These are phyloP conservation scores for Cremastinae sp. DNA, from an alignment of 2,888 invertebrate species.

Conservation along the genomic window DNA sequence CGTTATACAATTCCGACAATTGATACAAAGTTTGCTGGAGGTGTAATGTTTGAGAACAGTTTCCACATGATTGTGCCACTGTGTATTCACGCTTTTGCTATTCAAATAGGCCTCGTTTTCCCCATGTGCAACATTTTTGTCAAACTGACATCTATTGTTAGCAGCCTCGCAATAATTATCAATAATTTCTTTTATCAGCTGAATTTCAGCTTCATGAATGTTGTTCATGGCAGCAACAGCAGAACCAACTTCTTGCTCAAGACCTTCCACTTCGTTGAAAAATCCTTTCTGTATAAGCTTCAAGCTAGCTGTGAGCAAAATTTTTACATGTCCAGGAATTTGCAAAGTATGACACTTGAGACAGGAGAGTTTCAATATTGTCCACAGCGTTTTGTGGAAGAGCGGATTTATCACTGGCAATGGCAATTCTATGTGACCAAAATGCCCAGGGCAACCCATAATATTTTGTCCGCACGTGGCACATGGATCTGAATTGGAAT, in stretches of 20 bases:
- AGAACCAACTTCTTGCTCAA: slow-evolving; percentile 80
- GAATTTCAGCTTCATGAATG: slow-evolving; percentile 74
- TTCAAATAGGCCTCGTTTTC: slow-evolving; percentile 75
- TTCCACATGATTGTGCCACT: slow-evolving; percentile 80
- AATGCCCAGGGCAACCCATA: slow-evolving; percentile 92
- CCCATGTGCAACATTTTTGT: slow-evolving; percentile 74
- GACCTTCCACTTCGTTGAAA: slow-evolving; percentile 86
- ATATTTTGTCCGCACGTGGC: slow-evolving; percentile 88
- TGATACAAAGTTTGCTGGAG: slow-evolving; percentile 81
- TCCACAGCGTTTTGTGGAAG: slow-evolving; percentile 88
- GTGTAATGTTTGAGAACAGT: slow-evolving; percentile 81
- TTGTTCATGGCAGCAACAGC: slow-evolving; percentile 66
- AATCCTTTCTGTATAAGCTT: slow-evolving; percentile 88
- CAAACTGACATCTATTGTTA: slow-evolving; percentile 62
- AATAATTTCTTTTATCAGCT: slow-evolving; percentile 80
- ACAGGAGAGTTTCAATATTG: slow-evolving; percentile 86
- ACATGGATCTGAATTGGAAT: slow-evolving; percentile 87
- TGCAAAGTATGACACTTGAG: slow-evolving; percentile 87
- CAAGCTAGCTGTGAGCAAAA: slow-evolving; percentile 85
- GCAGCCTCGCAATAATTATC: slow-evolving; percentile 79
- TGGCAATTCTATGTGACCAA: slow-evolving; percentile 96
- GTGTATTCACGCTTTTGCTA: slow-evolving; percentile 81
- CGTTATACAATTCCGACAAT: slow-evolving; percentile 81
- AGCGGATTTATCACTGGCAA: slow-evolving; percentile 95
- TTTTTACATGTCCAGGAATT: slow-evolving; percentile 82